These are phyloP conservation scores for Micrasema minimum DNA, from an alignment of 1,140 invertebrate species.

Conservation along the genomic window DNA sequence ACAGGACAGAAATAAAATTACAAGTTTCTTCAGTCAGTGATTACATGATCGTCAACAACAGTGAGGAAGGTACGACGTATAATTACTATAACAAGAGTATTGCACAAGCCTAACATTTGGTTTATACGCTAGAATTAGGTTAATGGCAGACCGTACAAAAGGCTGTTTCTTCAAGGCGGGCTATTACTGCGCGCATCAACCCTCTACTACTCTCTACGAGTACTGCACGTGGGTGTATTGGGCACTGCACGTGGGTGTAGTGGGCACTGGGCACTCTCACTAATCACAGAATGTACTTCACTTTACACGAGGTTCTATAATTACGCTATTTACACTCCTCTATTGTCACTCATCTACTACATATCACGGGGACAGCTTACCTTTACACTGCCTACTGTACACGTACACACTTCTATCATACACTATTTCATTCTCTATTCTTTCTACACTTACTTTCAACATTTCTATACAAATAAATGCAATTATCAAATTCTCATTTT, in stretches of 20 bases:
- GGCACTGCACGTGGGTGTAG: neutral
- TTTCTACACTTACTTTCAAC: slow-evolving; percentile 28
- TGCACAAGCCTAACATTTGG: slow-evolving; percentile 54
- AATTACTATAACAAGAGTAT: slow-evolving; percentile 48
- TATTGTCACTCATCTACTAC: slow-evolving; percentile 36
- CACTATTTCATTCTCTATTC: slow-evolving; percentile 22
- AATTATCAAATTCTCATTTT: slow-evolving; percentile 30
- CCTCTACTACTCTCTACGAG: slow-evolving; percentile 24
- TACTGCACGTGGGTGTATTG: too few relatives aligned
- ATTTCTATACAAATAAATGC: slow-evolving; percentile 45
- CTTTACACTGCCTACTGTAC: too few relatives aligned
- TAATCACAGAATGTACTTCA: slow-evolving; percentile 49
- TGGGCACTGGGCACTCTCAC: slow-evolving; percentile 32
- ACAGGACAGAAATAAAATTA: slow-evolving; percentile 13
- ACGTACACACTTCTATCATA: too few relatives aligned
- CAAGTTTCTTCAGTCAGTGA: slow-evolving; percentile 20
- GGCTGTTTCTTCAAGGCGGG: slow-evolving; percentile 50
- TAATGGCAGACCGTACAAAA: slow-evolving; percentile 53
- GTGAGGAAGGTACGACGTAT: neutral
- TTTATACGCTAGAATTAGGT: slow-evolving; percentile 49
- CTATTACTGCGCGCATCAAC: slow-evolving; percentile 45
- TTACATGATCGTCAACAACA: neutral
- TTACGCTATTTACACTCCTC: slow-evolving; percentile 27
- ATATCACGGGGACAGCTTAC: slow-evolving; percentile 16
- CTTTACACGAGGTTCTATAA: slow-evolving; percentile 34